Conservation (phyloP, 30 jellyfish, hydroid and myxozoan species). For the Pelagia noctiluca region DNA sequence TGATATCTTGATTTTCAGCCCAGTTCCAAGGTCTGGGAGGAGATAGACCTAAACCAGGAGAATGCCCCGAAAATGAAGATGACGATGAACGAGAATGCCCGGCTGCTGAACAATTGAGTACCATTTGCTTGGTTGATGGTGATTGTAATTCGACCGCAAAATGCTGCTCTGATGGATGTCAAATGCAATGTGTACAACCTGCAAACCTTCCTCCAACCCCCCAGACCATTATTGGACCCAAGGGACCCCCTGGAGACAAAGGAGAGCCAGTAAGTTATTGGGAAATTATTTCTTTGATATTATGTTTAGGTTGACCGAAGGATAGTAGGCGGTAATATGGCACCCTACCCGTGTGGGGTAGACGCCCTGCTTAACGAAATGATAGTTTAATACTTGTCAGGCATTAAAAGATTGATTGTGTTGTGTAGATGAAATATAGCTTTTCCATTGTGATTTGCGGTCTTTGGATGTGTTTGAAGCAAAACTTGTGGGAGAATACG, state of each 20-base stretch:
- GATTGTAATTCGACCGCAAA: conserved; percentile 48
- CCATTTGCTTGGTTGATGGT: conserved; percentile 30
- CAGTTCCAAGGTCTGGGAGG: conserved; percentile 3
- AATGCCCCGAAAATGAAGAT: conserved; percentile 36
- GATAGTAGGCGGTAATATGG: too few relatives aligned
- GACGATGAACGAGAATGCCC: conserved; percentile 51
- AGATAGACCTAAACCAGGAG: conserved; percentile 23
- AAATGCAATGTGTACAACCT: conserved; percentile 8
- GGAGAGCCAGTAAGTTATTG: conserved; percentile 59
- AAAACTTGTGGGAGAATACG: too few relatives aligned
- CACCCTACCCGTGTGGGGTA: too few relatives aligned
- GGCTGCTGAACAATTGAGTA: neutral
- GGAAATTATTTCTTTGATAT: neutral
- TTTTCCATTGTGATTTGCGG: too few relatives aligned
- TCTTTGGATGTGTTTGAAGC: too few relatives aligned
- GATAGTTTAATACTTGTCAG: too few relatives aligned
- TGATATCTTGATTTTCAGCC: neutral
- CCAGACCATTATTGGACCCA: conserved; percentile 19
- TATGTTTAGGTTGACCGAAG: too few relatives aligned
- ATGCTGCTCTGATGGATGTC: conserved; percentile 32
- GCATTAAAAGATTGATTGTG: too few relatives aligned
- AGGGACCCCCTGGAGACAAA: conserved; percentile 60
- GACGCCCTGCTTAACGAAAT: too few relatives aligned
- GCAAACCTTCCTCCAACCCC: conserved; percentile 19
- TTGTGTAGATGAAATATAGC: too few relatives aligned